Evolutionary conservation across 53 echinoderm and acorn worm species (phyloP).

Genomic region (Crossaster papposus): DNA sequence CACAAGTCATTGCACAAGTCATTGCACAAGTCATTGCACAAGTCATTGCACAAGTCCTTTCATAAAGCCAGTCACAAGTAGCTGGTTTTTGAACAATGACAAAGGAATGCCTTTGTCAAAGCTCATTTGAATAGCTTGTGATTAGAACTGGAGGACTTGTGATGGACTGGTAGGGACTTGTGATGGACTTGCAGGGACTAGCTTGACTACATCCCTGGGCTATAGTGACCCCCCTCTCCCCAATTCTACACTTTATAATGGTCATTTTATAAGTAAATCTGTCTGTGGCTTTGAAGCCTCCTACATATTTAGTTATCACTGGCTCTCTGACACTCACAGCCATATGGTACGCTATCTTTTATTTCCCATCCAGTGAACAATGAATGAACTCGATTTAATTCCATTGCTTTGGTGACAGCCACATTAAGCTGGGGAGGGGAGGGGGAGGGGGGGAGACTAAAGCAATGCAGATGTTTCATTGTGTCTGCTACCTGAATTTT

Average conservation of each 20-base stretch:
- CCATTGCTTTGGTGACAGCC: not conserved
- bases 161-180: too few species aligned
- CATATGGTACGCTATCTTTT: not conserved
- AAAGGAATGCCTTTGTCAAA: too few species aligned
- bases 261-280: not conserved
- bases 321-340: not conserved
- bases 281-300: not conserved
- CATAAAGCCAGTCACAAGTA: too few species aligned
- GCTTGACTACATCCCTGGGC: too few species aligned
- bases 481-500: not conserved
- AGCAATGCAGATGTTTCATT: not conserved
- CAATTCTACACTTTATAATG: not conserved
- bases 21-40: too few species aligned
- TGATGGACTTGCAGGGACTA: too few species aligned
- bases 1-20: too few species aligned
- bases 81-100: too few species aligned
- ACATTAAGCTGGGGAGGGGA: not conserved
- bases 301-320: not conserved
- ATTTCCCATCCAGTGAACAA: not conserved
- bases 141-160: too few species aligned
- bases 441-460: not conserved
- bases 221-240: too few species aligned
- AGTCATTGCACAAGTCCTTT: too few species aligned
- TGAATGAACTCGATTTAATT: not conserved
- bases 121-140: too few species aligned